phyloP scores from a whole-genome alignment of 2,888 invertebrate species.

The Phengaris alcon region DNA sequence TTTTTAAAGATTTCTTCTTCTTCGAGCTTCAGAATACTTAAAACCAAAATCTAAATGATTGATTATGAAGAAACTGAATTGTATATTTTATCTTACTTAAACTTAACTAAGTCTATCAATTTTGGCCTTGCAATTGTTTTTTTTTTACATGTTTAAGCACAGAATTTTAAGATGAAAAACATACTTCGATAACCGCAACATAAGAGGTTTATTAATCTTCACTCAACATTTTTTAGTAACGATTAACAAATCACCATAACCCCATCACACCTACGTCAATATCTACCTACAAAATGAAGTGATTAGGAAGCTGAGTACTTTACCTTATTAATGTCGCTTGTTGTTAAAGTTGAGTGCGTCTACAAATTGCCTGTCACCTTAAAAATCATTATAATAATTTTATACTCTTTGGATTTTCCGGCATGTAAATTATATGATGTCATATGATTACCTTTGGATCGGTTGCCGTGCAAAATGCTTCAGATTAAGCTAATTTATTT shows the following conservation, averaged over 20 bases:
- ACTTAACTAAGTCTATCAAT: neutral
- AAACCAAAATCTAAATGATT: no score
- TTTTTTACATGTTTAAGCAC: neutral
- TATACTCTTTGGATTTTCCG: neutral
- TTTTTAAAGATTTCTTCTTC: no score
- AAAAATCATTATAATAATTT: neutral
- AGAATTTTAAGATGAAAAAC: neutral
- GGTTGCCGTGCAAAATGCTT: no score
- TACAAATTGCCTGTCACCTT: neutral
- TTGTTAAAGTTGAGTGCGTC: neutral
- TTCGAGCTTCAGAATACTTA: no score
- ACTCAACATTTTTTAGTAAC: neutral
- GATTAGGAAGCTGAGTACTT: constrained; percentile 1
- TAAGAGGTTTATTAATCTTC: neutral
- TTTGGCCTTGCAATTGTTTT: constrained; percentile 2
- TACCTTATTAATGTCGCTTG: neutral
- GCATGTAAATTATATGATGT: neutral
- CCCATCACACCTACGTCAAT: neutral
- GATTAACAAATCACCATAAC: neutral
- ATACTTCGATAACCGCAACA: neutral
- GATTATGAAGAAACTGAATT: no score
- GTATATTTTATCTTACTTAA: neutral
- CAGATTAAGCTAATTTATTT: no score
- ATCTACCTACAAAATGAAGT: neutral
- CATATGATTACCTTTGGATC: no score